Conservation (phyloP, 2,113 vertebrate genomes). For the Arothron firmamentum region DNA sequence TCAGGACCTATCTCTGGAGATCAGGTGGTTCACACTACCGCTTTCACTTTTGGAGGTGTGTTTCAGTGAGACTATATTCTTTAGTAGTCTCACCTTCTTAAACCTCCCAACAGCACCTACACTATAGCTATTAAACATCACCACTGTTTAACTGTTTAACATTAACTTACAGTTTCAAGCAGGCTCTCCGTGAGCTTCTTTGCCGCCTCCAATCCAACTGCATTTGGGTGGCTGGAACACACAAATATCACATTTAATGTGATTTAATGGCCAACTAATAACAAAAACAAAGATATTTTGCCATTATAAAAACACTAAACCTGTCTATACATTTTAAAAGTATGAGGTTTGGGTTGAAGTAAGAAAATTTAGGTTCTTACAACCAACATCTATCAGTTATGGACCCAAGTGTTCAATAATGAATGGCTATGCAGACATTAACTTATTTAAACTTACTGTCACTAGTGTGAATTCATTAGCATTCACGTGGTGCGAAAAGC, state of each 20-base stretch:
- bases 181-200: conserved; percentile 95
- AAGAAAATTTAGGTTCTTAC: no score
- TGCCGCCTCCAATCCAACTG: conserved; percentile 89
- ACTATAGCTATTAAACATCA: neutral
- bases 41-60: conserved; percentile 65
- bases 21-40: conserved; percentile 68
- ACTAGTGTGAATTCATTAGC: no score
- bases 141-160: neutral
- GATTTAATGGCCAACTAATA: neutral
- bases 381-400: no score
- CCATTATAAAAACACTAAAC: neutral
- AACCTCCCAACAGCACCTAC: conserved; percentile 49
- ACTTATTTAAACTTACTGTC: neutral
- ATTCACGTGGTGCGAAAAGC: no score
- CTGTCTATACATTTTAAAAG: neutral
- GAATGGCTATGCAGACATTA: neutral
- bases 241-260: conserved; percentile 4
- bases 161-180: conserved; percentile 87
- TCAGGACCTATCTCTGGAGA: conserved; percentile 50
- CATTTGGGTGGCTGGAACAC: conserved; percentile 87
- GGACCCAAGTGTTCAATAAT: neutral
- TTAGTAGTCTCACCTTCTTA: conserved; percentile 69
- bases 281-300: neutral
- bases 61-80: conserved; percentile 66
- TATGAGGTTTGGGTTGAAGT: neutral